Conservation (phyloP, 2,113 vertebrate species). For the Dasypus novemcinctus region DNA sequence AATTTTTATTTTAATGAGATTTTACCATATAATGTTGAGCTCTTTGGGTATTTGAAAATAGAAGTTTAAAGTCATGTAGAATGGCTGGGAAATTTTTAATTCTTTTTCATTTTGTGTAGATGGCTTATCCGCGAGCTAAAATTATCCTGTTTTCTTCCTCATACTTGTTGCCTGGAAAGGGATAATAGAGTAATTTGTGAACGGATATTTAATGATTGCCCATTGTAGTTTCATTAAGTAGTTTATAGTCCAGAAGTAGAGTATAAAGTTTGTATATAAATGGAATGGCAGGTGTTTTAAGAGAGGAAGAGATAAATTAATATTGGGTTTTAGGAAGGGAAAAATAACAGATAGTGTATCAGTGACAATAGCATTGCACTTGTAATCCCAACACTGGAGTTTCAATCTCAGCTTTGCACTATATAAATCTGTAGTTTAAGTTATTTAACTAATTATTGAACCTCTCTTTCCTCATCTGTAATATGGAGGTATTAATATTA, state of each 20-base stretch:
- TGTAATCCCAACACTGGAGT: not conserved
- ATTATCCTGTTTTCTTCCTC: not conserved
- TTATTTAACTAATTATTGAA: not conserved
- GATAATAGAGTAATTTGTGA: not conserved
- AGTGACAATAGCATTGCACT: not conserved
- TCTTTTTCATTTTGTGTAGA: not conserved
- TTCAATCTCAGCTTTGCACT: not conserved
- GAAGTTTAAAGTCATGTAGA: not conserved
- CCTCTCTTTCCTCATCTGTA: not conserved
- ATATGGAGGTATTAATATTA: not conserved
- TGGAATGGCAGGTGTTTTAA: not conserved
- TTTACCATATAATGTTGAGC: not conserved
- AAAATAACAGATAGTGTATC: not conserved
- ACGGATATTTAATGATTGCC: not conserved
- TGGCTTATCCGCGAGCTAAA: not conserved
- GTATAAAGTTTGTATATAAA: constrained; percentile 3
- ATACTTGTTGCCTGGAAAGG: not conserved
- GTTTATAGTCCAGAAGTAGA: not conserved
- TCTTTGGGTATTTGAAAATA: not conserved
- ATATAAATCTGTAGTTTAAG: not conserved
- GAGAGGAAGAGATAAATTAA: not conserved
- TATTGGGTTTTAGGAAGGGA: not conserved
- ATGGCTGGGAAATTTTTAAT: not conserved
- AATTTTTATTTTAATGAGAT: not conserved
- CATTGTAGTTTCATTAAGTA: not conserved